A percentile compares a stretch with the other conserved stretches of the same genome.
phyloP scores from a whole-genome alignment of 2,888 invertebrate genomes.

The Meiosimyza decipiens region DNA sequence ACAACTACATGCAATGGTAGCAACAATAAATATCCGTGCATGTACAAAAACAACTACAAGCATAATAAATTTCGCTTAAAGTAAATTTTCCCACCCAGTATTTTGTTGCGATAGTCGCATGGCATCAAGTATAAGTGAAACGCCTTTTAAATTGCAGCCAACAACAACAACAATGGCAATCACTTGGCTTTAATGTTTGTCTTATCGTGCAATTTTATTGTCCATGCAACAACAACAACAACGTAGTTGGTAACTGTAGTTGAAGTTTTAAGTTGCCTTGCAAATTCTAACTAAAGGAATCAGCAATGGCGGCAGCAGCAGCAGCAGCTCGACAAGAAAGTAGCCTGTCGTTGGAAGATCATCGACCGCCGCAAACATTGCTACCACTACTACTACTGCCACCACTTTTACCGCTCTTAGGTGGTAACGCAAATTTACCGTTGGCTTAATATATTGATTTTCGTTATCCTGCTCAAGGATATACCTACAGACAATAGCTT shows the following conservation, averaged over 20 bases:
- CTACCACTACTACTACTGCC: neutral
- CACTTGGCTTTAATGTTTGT: constrained; percentile 14
- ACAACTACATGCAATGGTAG: neutral
- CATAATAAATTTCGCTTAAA: constrained; percentile 17
- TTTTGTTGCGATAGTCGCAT: constrained; percentile 3
- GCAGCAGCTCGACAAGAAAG: too few relatives aligned
- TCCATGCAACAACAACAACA: constrained; percentile 1
- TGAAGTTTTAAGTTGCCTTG: too few relatives aligned
- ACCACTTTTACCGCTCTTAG: neutral
- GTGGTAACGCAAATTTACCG: neutral
- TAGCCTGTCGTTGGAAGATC: constrained; percentile 12
- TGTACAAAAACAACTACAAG: neutral
- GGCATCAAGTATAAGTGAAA: neutral
- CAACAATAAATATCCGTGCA: neutral
- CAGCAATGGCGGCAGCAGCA: too few relatives aligned
- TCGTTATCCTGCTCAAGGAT: neutral
- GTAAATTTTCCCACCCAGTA: constrained; percentile 28
- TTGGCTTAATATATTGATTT: constrained; percentile 29
- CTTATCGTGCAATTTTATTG: constrained; percentile 31
- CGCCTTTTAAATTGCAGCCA: constrained; percentile 18
- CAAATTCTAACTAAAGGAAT: too few relatives aligned
- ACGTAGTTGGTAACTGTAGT: too few relatives aligned
- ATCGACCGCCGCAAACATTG: constrained; percentile 11
- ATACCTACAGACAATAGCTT: too few relatives aligned
- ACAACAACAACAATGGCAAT: constrained; percentile 9